Evolutionary conservation across 2,797 vertebrate species (phyloP), one percentile per base, ranked within the genome.

Genomic region (Hypotaenidia okinawae): DNA sequence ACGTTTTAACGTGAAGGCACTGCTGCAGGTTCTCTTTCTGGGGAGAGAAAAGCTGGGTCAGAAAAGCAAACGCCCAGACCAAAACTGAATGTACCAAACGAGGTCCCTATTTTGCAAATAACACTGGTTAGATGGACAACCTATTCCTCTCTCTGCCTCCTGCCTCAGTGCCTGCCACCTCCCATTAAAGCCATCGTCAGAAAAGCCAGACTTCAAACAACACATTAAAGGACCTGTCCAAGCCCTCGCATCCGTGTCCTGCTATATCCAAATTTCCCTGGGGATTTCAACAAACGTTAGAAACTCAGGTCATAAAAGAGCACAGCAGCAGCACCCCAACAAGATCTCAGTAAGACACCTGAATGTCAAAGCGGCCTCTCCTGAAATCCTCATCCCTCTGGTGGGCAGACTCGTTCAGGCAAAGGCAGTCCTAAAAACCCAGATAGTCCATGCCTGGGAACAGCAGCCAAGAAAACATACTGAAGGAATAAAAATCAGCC

Each of bases 401-500:
- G 25, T 13, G 73, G 19, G 28, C 32, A 75, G 61, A 76, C 30
- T 63, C 74, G 25, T 41, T 87, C 51, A 52, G 55, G 43, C 25
- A 54, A 45, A 63, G 33, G 78, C 25, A 58, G 51, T 43, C 72
- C 64, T 70, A 18, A 87, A 66, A 89, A 79, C 27, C 24, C 23
- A 62, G 74, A 57, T 28, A 91, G 54, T 72, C 41, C 59, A 8
- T 1, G 5, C 55, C 54, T 74, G 49, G 27, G 37, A 93, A 84
- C 17, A 70, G 68, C 54, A 84, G 93, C 68, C 82, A 85, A 75
- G 58, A 92, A 90, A 76, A 91, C 39, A 88, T 45, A 72, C 57
- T 19, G 16, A 80, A 91, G 27, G 27, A 87, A 77, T 67, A 85
- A 91, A 89, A 91, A 58, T 28, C 64, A 77, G 52, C 43, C 47